Conservation (phyloP, 1,140 invertebrate genomes). For the Caenorhabditis inopinata region DNA sequence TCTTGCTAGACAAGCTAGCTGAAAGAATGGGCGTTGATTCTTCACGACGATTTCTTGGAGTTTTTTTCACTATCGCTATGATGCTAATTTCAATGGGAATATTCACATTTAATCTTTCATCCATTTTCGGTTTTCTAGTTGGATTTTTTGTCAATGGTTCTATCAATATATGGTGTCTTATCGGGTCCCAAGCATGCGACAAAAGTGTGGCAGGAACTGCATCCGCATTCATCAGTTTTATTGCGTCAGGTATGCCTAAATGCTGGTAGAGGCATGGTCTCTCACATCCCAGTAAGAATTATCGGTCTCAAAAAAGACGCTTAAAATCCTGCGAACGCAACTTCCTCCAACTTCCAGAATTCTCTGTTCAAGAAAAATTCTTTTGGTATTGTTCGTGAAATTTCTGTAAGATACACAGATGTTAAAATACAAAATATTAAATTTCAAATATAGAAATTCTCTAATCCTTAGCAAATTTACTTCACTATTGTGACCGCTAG, state of each 20-base stretch:
- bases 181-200: background rate
- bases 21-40: background rate
- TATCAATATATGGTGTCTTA: slow-evolving; percentile 32
- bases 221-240: slow-evolving; percentile 31
- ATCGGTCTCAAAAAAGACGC: no score
- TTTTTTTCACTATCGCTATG: background rate
- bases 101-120: background rate
- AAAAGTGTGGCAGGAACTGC: slow-evolving; percentile 12
- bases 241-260: slow-evolving; percentile 33
- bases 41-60: background rate
- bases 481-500: no score
- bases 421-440: no score
- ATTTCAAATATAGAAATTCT: no score
- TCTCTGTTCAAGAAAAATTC: no score
- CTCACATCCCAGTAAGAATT: no score
- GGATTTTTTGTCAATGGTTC: slow-evolving; percentile 24
- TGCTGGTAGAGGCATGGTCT: no score
- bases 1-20: background rate
- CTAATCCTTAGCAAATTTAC: no score
- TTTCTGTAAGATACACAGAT: no score
- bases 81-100: background rate
- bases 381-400: no score
- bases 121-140: background rate
- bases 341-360: no score
- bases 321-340: no score